Conservation (phyloP, 1,140 invertebrate genomes). For the Formica exsecta region DNA sequence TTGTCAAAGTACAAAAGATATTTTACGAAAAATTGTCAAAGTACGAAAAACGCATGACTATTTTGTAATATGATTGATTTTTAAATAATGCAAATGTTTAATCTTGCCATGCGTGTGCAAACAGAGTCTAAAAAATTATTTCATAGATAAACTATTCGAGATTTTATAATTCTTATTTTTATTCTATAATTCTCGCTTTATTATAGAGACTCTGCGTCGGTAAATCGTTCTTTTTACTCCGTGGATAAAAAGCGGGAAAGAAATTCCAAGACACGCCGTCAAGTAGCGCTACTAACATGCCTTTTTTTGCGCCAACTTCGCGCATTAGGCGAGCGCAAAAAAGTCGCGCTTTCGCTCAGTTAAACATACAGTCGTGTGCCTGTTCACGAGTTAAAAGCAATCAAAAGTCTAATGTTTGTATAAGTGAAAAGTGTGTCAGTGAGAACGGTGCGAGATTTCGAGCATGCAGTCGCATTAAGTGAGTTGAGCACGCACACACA, state of each 20-base stretch:
- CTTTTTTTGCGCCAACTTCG: background rate
- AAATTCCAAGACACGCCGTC: background rate
- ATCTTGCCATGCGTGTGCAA: background rate
- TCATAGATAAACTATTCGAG: too few species aligned
- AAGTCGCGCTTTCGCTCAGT: background rate
- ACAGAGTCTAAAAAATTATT: too few species aligned
- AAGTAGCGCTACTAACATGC: slow-evolving; percentile 16
- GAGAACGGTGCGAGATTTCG: background rate
- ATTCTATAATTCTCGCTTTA: too few species aligned
- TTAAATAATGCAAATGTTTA: background rate
- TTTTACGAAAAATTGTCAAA: background rate
- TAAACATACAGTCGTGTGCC: background rate
- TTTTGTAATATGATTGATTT: background rate
- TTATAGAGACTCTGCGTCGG: too few species aligned
- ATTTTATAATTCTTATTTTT: too few species aligned
- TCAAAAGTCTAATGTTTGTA: background rate
- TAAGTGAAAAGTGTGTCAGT: background rate
- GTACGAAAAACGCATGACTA: background rate
- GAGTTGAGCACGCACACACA: too few species aligned
- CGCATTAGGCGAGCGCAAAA: background rate
- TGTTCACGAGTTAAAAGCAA: background rate
- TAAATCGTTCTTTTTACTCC: too few species aligned
- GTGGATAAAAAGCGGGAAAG: background rate
- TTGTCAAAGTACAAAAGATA: background rate
- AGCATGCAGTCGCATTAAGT: background rate